phyloP scores from a whole-genome alignment of 1,140 invertebrate genomes.

The Drosophila parvula region DNA sequence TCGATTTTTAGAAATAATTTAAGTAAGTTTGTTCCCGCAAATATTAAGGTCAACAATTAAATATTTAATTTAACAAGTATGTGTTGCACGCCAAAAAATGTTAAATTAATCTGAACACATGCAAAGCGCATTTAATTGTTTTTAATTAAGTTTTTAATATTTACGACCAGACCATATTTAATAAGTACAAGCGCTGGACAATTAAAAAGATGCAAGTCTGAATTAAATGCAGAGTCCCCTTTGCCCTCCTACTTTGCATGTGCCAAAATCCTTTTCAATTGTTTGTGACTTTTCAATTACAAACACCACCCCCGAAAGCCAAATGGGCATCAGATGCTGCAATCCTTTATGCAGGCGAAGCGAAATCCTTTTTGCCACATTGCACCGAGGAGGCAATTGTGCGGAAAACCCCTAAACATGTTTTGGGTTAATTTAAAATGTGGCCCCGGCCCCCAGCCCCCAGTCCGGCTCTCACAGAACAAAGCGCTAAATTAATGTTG shows the following conservation, averaged over 20 bases:
- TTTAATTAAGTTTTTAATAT: slow-evolving; percentile 4
- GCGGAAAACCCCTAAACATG: slow-evolving; percentile 83
- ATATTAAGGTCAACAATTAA: background rate
- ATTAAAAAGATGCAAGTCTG: slow-evolving; percentile 14
- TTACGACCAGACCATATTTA: background rate
- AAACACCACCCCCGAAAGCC: slow-evolving; percentile 27
- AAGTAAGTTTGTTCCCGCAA: too few species aligned
- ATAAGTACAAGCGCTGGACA: slow-evolving; percentile 3
- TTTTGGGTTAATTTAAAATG: slow-evolving; percentile 84
- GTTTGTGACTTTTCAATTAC: slow-evolving; percentile 30
- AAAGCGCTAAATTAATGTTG: slow-evolving; percentile 82
- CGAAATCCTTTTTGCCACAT: slow-evolving; percentile 64
- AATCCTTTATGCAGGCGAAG: slow-evolving; percentile 49
- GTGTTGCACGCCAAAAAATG: background rate
- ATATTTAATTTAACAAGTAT: background rate
- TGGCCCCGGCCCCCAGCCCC: slow-evolving; percentile 47
- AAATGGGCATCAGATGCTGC: slow-evolving; percentile 65
- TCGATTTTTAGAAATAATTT: background rate
- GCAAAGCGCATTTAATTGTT: background rate
- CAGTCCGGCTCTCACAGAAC: slow-evolving; percentile 52
- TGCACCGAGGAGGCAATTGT: slow-evolving; percentile 76
- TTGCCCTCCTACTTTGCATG: background rate
- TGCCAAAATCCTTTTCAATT: slow-evolving; percentile 23
- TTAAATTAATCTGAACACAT: background rate
- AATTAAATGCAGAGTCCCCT: slow-evolving; percentile 1